These are phyloP conservation scores for Clarias gariepinus DNA, from an alignment of 2,113 vertebrate genomes.

Conservation along the genomic window DNA sequence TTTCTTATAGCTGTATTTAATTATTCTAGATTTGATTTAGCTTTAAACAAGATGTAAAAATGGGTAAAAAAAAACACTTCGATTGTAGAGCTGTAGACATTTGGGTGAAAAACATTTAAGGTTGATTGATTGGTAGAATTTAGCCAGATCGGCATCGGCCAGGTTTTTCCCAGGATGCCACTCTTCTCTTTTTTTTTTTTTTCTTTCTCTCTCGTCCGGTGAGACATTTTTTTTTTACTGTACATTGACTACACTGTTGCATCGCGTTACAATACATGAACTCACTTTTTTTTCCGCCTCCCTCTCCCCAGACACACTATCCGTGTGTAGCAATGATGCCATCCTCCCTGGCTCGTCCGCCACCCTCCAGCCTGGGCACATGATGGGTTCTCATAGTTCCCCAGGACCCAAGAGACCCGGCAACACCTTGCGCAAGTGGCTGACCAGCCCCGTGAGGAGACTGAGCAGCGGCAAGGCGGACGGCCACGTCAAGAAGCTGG, in stretches of 20 bases:
- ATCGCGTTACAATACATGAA: not conserved
- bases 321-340: constrained; percentile 94
- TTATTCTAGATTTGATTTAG: too few species aligned
- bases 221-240: not conserved
- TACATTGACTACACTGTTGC: too few species aligned
- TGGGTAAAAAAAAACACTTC: too few species aligned
- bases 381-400: constrained; percentile 88
- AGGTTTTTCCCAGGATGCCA: not conserved
- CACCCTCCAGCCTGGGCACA: constrained; percentile 88
- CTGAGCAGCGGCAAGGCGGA: constrained; percentile 97
- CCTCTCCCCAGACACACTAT: constrained; percentile 84
- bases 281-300: not conserved
- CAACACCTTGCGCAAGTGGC: constrained; percentile 96
- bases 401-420: constrained; percentile 96
- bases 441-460: constrained; percentile 93
- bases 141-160: not conserved
- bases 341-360: constrained; percentile 90
- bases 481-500: constrained; percentile 93
- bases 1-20: not conserved
- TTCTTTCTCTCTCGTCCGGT: too few species aligned
- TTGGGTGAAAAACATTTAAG: too few species aligned
- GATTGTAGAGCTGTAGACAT: too few species aligned
- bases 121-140: not conserved
- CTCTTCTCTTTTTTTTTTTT: not conserved
- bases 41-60: too few species aligned